These are phyloP conservation scores for Harpagoxenus sublaevis DNA, from an alignment of 2,888 invertebrate species.

Conservation along the genomic window DNA sequence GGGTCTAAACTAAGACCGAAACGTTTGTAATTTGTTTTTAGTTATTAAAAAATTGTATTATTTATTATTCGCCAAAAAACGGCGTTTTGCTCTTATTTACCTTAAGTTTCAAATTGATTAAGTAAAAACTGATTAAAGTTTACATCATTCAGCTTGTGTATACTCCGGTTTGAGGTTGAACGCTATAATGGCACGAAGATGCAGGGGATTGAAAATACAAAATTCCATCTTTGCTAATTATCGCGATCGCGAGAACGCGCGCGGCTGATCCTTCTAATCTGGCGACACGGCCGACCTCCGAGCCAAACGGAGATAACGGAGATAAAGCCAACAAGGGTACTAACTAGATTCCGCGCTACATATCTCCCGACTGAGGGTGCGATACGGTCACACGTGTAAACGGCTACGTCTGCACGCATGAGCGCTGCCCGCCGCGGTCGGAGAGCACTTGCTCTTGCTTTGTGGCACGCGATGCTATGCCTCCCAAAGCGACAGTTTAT, in stretches of 20 bases:
- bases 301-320: slow-evolving; percentile 68
- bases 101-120: too few relatives aligned
- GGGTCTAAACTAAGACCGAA: too few relatives aligned
- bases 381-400: slow-evolving; percentile 74
- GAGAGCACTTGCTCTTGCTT: slow-evolving; percentile 76
- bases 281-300: slow-evolving; percentile 27
- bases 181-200: background rate
- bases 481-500: slow-evolving; percentile 76
- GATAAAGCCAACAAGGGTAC: slow-evolving; percentile 75
- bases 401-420: slow-evolving; percentile 77
- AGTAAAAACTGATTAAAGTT: too few relatives aligned
- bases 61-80: too few relatives aligned
- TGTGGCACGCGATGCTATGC: slow-evolving; percentile 68
- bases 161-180: background rate
- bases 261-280: slow-evolving; percentile 32
- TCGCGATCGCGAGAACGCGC: background rate
- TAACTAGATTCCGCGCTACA: slow-evolving; percentile 79
- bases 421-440: slow-evolving; percentile 69
- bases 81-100: too few relatives aligned
- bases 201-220: background rate
- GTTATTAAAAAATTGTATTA: too few relatives aligned
- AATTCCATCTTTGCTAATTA: slow-evolving; percentile 41
- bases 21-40: too few relatives aligned
- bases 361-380: slow-evolving; percentile 71
- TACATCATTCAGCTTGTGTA: background rate